These are phyloP conservation scores for Drosophila dives DNA, from an alignment of 2,888 invertebrate species.

Conservation along the genomic window DNA sequence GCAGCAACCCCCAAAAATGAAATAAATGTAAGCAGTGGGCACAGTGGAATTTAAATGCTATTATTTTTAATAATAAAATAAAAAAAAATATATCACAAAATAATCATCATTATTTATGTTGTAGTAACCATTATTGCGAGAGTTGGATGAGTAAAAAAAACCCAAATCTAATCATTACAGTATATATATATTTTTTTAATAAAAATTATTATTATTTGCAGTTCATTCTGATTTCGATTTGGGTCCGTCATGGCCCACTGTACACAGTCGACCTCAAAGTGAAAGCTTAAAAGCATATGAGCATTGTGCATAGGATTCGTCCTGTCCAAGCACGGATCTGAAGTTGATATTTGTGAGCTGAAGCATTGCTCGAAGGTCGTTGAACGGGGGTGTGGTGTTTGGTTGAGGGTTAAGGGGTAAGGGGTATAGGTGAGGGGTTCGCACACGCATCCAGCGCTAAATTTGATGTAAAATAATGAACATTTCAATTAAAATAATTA, in stretches of 20 bases:
- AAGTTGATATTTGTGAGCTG: conserved; percentile 34
- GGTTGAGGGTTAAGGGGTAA: not conserved
- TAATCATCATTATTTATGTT: not conserved
- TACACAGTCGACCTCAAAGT: conserved; percentile 38
- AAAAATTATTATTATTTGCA: not conserved
- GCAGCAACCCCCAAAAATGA: conserved; percentile 69
- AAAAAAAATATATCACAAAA: not conserved
- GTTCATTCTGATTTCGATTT: not conserved
- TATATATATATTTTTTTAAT: not conserved
- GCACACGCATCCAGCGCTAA: conserved; percentile 67
- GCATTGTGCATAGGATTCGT: conserved; percentile 43
- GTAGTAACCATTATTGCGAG: not conserved
- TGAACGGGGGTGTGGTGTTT: not conserved
- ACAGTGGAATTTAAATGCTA: conserved; percentile 43
- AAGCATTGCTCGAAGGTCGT: conserved; percentile 1
- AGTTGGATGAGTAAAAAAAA: not conserved
- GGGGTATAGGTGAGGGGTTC: conserved; percentile 1
- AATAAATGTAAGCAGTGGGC: conserved; percentile 51
- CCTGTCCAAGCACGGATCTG: conserved; percentile 34
- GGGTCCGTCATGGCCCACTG: conserved; percentile 26
- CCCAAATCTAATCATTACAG: not conserved
- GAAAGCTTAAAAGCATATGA: conserved; percentile 58
- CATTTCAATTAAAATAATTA: conserved; percentile 81
- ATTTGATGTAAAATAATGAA: conserved; percentile 81
- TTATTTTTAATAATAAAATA: not conserved